Percentiles rank a stretch among this genome's conserved stretches.
Evolutionary conservation across 2,888 invertebrate species (phyloP).

Genomic region (Aphrophora alni): DNA sequence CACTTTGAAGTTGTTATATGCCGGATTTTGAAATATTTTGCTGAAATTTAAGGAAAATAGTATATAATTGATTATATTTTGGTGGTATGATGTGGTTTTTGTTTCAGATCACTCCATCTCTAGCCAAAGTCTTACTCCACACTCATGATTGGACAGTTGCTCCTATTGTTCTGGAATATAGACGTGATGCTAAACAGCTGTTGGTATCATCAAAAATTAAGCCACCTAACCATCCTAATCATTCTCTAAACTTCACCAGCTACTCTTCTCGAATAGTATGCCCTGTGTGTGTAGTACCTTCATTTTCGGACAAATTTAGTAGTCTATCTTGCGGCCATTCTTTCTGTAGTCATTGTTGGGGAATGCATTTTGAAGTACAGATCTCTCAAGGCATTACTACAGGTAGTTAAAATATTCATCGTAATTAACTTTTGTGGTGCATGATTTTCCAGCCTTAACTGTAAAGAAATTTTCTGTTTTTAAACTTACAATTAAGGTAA

Average conservation of each 20-base stretch:
- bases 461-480: neutral
- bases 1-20: too few relatives aligned
- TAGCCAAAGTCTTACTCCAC: constrained; percentile 92
- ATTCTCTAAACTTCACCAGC: constrained; percentile 19
- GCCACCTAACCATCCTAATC: constrained; percentile 54
- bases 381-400: constrained; percentile 84
- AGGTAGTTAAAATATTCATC: constrained; percentile 55
- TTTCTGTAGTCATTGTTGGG: constrained; percentile 98
- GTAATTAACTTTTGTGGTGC: neutral
- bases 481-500: neutral
- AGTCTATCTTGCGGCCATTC: constrained; percentile 88
- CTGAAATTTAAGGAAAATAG: too few relatives aligned
- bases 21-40: too few relatives aligned
- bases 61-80: too few relatives aligned
- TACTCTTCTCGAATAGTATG: constrained; percentile 59
- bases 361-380: constrained; percentile 94
- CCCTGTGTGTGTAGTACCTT: constrained; percentile 78
- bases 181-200: constrained; percentile 74
- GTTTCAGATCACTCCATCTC: constrained; percentile 80
- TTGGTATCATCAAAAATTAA: constrained; percentile 65
- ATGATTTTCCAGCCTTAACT: neutral
- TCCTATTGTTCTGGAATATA: constrained; percentile 82
- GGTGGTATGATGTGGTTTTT: too few relatives aligned
- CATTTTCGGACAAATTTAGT: constrained; percentile 74
- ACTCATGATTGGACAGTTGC: constrained; percentile 89